Base-by-base conservation (phyloP, 2,113 vertebrate species). In the Chloropsis hardwickii region DNA sequence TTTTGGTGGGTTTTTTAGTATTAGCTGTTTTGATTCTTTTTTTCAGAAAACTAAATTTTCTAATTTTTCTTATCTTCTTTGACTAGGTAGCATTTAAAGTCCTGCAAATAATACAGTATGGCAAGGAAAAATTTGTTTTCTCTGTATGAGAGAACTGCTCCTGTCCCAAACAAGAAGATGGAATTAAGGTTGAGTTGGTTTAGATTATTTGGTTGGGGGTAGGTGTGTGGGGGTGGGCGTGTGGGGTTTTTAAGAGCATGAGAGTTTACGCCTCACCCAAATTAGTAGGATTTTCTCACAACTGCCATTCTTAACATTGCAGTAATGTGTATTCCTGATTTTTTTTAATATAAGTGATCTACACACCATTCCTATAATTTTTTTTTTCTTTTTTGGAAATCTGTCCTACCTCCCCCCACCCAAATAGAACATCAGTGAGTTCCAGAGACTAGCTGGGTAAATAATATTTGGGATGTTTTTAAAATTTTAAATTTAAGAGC, bases 211-310 rank as follows among this genome's bases (percentile, higher is more conserved):
- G 60, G 17, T 50, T 21, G 23, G 1, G 2, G 2, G 4, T 20
- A 18, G 4, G 14, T 39, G 16, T 60, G 20, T 45, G 11, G 2
- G 1, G 40, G 6, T 39, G 17, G 2, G 1, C 48, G 6, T 39
- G 17, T 71, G 1, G 2, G 2, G 0, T 17, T 37, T 28, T 57
- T 42, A 5, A 51, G 47, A 50, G 18, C 2, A 2, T 31, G 7
- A 67, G 10, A 54, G 6, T 39, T 78, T 28, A 51, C 14, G 12
- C 4, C 15, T 73, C 23, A 40, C n/a, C 5, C 9, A 70, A 14
- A 62, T 50, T 14, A 22, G 4, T 28, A 69, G 16, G 8, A 64
- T 24, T 82, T 88, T 50, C 28, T 67, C 48, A 62, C 22, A 86
- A 14, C 14, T 51, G 5, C 5, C 12, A 61, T 28, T 20, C 13